Percentiles rank a stretch among this genome's conserved stretches.
Conservation (phyloP, 2,888 invertebrate species). For the Meteorus cinctellus region DNA sequence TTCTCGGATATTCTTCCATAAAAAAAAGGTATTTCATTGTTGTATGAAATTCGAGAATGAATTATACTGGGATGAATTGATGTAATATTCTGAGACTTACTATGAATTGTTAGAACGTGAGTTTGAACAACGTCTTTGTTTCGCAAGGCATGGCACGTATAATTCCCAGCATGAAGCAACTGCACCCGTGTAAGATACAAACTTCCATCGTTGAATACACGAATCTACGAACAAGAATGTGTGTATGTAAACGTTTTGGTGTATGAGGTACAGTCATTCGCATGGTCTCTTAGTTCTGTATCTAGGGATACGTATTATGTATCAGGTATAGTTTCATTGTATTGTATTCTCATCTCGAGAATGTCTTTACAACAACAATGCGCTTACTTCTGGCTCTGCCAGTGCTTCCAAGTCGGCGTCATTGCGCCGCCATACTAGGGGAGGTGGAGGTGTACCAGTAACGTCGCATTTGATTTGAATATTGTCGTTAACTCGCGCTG, state of each 20-base stretch:
- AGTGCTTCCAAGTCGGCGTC: constrained; percentile 79
- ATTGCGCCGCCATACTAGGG: constrained; percentile 83
- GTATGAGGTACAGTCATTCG: not conserved
- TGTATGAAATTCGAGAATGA: too few relatives aligned
- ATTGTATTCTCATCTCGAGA: not conserved
- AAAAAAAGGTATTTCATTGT: too few relatives aligned
- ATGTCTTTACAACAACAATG: constrained; percentile 2
- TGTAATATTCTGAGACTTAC: constrained; percentile 74
- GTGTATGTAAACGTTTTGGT: not conserved
- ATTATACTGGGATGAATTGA: not conserved
- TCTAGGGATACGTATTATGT: not conserved
- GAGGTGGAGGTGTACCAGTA: constrained; percentile 81
- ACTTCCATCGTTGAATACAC: constrained; percentile 84
- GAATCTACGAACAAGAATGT: constrained; percentile 68
- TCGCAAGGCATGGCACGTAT: constrained; percentile 83
- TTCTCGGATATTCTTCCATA: too few relatives aligned
- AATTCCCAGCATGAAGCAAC: constrained; percentile 84
- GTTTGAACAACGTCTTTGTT: constrained; percentile 84
- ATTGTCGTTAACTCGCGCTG: constrained; percentile 84
- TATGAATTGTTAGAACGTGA: constrained; percentile 83
- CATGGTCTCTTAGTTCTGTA: not conserved
- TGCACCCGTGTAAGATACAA: constrained; percentile 83
- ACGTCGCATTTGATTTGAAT: constrained; percentile 87
- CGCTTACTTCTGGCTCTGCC: constrained; percentile 76
- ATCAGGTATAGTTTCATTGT: not conserved